phyloP scores from a whole-genome alignment of 2,888 invertebrate genomes.

The Megamerina dolium region DNA sequence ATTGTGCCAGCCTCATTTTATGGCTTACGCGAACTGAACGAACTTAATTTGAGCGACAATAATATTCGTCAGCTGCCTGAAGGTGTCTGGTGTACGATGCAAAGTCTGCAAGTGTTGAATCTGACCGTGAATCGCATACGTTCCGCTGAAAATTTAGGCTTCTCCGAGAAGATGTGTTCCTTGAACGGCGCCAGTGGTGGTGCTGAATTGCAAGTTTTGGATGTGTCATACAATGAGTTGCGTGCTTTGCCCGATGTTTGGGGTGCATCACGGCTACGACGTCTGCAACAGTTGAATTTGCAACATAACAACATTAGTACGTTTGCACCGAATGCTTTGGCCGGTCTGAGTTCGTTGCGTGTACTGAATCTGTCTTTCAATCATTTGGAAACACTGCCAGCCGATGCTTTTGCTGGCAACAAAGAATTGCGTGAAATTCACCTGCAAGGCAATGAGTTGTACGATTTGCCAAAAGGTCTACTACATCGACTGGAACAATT shows the following conservation, averaged over 20 bases:
- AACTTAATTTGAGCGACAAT: slow-evolving; percentile 74
- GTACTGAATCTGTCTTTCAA: slow-evolving; percentile 84
- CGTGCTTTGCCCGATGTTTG: slow-evolving; percentile 66
- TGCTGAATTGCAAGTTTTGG: slow-evolving; percentile 67
- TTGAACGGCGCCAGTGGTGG: slow-evolving; percentile 55
- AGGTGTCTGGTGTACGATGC: slow-evolving; percentile 71
- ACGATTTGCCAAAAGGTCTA: slow-evolving; percentile 73
- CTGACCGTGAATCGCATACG: slow-evolving; percentile 77
- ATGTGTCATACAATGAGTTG: slow-evolving; percentile 76
- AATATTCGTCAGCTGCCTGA: slow-evolving; percentile 76
- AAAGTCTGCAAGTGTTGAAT: slow-evolving; percentile 75
- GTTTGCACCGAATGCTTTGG: slow-evolving; percentile 71
- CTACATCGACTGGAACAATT: slow-evolving; percentile 80
- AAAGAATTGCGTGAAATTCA: slow-evolving; percentile 77
- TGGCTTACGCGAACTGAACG: slow-evolving; percentile 73
- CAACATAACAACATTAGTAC: slow-evolving; percentile 79
- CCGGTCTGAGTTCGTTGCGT: slow-evolving; percentile 70
- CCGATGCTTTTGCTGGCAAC: slow-evolving; percentile 73
- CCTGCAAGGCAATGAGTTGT: slow-evolving; percentile 77
- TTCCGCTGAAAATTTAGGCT: slow-evolving; percentile 70
- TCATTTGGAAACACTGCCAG: slow-evolving; percentile 71
- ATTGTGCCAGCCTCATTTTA: slow-evolving; percentile 65
- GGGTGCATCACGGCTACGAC: slow-evolving; percentile 67
- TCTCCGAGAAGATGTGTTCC: slow-evolving; percentile 50
- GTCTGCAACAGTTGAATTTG: slow-evolving; percentile 71